phyloP scores from a whole-genome alignment of 2,113 vertebrate species.

The Solea senegalensis region DNA sequence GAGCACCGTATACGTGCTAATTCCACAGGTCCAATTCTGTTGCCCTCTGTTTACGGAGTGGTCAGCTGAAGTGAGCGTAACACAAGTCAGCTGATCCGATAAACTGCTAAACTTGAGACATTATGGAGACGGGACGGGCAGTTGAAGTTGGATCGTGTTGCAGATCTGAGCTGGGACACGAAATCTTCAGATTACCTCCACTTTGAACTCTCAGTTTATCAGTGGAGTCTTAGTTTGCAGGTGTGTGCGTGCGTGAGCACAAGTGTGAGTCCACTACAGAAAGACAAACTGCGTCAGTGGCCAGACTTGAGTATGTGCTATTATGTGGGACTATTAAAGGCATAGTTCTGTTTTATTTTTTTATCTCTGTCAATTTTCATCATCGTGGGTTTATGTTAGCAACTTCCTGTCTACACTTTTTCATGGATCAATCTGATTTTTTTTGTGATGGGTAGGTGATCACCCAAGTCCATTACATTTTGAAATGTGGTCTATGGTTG shows the following conservation, averaged over 20 bases:
- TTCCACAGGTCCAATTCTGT: slow-evolving; percentile 14
- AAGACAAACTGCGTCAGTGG: slow-evolving; percentile 2
- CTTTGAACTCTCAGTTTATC: slow-evolving; percentile 50
- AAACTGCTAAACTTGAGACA: slow-evolving; percentile 10
- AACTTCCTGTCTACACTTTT: no score
- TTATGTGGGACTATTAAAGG: no score
- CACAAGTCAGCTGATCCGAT: slow-evolving; percentile 20
- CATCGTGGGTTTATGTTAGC: no score
- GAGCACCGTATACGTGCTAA: background rate
- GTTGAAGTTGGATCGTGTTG: slow-evolving; percentile 23
- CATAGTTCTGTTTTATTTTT: no score
- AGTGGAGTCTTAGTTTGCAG: background rate
- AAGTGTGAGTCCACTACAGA: background rate
- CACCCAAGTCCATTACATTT: no score
- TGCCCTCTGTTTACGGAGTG: background rate
- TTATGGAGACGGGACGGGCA: slow-evolving; percentile 36
- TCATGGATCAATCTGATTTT: no score
- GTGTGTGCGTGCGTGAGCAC: background rate
- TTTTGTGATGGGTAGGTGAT: no score
- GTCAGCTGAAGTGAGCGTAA: background rate
- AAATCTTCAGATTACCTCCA: slow-evolving; percentile 50
- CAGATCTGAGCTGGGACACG: slow-evolving; percentile 6
- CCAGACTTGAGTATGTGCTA: background rate
- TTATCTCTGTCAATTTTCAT: no score
- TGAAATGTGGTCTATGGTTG: no score